Percentiles rank a stretch among this genome's conserved stretches.
phyloP scores from a whole-genome alignment of 2,888 invertebrate species.

The Chorisops tibialis region DNA sequence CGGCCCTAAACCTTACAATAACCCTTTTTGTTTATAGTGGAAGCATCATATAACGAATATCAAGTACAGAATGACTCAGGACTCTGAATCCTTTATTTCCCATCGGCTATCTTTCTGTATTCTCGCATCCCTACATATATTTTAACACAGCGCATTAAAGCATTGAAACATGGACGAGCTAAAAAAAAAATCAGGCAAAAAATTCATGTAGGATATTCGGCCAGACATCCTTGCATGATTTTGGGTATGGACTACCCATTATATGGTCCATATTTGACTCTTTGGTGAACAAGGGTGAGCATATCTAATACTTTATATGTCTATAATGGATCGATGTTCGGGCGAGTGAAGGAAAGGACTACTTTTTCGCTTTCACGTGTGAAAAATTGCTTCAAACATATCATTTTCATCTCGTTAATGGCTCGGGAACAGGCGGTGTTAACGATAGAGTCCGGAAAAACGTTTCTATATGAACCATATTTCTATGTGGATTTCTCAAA shows the following conservation, averaged over 20 bases:
- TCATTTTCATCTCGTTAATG: conserved; percentile 16
- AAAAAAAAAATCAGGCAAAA: not conserved
- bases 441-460: too few relatives aligned
- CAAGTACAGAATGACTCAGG: conserved; percentile 1
- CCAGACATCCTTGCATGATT: too few relatives aligned
- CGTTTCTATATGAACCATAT: too few relatives aligned
- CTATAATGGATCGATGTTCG: not conserved
- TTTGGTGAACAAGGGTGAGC: too few relatives aligned
- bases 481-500: too few relatives aligned
- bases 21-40: not conserved
- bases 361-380: conserved; percentile 12
- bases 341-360: not conserved
- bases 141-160: conserved; percentile 10
- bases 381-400: conserved; percentile 14
- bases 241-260: not conserved
- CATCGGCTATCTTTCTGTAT: conserved; percentile 4
- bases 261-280: conserved; percentile 6
- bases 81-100: conserved; percentile 4
- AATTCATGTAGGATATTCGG: conserved; percentile 14
- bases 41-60: conserved; percentile 11
- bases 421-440: not conserved
- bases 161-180: not conserved
- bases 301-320: not conserved
- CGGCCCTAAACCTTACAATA: too few relatives aligned
- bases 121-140: conserved; percentile 4